phyloP scores from a whole-genome alignment of 2,888 invertebrate genomes.

The Silvanus unidentatus region DNA sequence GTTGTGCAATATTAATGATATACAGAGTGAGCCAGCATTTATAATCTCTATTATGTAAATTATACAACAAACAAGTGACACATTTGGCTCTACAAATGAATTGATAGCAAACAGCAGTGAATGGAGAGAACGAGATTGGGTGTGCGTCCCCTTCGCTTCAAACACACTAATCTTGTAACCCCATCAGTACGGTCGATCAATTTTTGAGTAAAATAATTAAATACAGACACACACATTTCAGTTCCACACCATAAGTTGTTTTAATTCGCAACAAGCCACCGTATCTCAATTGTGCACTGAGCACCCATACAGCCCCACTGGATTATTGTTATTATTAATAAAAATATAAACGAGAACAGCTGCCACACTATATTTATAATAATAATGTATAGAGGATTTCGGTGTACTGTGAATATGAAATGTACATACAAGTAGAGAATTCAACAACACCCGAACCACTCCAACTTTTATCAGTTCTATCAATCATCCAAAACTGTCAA shows the following conservation, averaged over 20 bases:
- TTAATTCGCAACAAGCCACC: not conserved
- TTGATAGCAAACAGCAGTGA: no score
- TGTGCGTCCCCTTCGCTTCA: not conserved
- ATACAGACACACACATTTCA: not conserved
- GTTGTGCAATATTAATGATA: no score
- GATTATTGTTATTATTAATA: no score
- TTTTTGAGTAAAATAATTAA: constrained; percentile 1
- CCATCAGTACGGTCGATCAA: constrained; percentile 2
- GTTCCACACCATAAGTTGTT: constrained; percentile 1
- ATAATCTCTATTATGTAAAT: no score
- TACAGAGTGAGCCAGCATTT: no score
- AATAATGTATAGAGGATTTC: not conserved
- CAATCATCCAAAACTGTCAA: constrained; percentile 23
- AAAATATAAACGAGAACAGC: not conserved
- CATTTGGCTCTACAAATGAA: no score
- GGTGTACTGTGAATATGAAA: not conserved
- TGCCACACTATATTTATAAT: not conserved
- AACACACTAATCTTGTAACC: not conserved
- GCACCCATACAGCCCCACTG: not conserved
- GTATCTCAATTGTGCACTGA: not conserved
- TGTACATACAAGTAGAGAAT: no score
- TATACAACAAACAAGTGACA: no score
- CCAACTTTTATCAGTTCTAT: constrained; percentile 20
- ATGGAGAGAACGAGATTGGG: not conserved
- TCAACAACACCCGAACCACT: not conserved